Evolutionary conservation across 1,140 invertebrate species (phyloP).

Genomic region (Cotesia vestalis): DNA sequence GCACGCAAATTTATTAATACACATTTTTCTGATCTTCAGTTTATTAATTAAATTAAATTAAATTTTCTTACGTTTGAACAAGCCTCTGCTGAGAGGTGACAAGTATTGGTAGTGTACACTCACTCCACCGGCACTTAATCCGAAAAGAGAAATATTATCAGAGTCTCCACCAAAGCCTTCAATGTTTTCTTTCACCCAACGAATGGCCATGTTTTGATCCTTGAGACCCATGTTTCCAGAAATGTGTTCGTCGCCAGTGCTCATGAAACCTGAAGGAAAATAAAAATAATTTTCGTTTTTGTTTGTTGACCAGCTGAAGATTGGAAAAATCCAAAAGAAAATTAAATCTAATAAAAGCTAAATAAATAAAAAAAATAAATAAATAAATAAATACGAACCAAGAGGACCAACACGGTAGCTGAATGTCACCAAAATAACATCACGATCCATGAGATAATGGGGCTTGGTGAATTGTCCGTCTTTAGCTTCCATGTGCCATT

Average conservation of each 20-base stretch:
- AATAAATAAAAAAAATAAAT: too few species aligned
- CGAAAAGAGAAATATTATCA: constrained; percentile 64
- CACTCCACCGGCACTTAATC: constrained; percentile 67
- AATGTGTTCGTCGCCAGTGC: constrained; percentile 66
- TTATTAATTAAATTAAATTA: constrained; percentile 38
- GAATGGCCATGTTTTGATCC: constrained; percentile 70
- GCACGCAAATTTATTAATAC: constrained; percentile 54
- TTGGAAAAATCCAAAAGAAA: too few species aligned
- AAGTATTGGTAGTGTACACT: constrained; percentile 73
- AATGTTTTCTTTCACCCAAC: constrained; percentile 70
- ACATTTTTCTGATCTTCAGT: not conserved
- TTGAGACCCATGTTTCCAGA: constrained; percentile 72
- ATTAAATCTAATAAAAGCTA: too few species aligned
- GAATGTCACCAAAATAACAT: constrained; percentile 72
- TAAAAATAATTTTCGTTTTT: constrained; percentile 1
- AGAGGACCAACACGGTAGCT: constrained; percentile 73
- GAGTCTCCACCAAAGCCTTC: constrained; percentile 67
- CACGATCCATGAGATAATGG: constrained; percentile 71
- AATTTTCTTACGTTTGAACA: constrained; percentile 63
- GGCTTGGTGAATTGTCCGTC: constrained; percentile 56
- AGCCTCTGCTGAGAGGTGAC: constrained; percentile 56
- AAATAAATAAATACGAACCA: constrained; percentile 51
- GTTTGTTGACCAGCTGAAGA: not conserved
- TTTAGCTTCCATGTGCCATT: constrained; percentile 57
- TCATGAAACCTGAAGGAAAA: constrained; percentile 64